phyloP scores from a whole-genome alignment of 2,113 vertebrate genomes.

The Rhinoderma darwinii region DNA sequence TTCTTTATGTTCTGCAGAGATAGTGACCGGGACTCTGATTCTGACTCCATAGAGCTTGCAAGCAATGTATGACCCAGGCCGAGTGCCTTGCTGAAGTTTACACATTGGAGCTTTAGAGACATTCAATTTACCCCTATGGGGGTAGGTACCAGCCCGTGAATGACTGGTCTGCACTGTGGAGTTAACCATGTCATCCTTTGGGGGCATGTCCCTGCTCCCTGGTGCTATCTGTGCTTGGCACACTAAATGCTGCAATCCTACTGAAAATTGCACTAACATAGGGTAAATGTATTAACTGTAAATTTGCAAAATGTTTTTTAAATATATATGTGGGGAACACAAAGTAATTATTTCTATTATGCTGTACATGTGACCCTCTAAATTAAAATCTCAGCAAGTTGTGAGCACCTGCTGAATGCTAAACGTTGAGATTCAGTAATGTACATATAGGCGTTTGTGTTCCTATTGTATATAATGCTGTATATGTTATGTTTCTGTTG shows the following conservation, averaged over 20 bases:
- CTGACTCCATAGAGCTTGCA: constrained; percentile 79
- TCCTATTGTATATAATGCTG: constrained; percentile 29
- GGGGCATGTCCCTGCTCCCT: constrained; percentile 19
- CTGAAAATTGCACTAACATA: constrained; percentile 58
- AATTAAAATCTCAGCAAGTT: constrained; percentile 2
- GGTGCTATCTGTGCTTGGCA: constrained; percentile 51
- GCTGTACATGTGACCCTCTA: constrained; percentile 3
- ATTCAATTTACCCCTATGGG: background rate
- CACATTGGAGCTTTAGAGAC: background rate
- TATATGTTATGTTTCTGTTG: constrained; percentile 33
- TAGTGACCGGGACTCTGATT: constrained; percentile 75
- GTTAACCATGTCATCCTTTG: background rate
- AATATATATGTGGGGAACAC: constrained; percentile 38
- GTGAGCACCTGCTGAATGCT: background rate
- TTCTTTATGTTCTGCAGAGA: constrained; percentile 64
- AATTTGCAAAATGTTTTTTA: constrained; percentile 39
- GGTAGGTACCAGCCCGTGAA: background rate
- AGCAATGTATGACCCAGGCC: constrained; percentile 72
- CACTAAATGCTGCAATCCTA: constrained; percentile 49
- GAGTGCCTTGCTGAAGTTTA: background rate
- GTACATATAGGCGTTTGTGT: constrained; percentile 19
- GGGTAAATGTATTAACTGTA: constrained; percentile 52
- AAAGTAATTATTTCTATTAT: constrained; percentile 25
- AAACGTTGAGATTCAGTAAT: constrained; percentile 40
- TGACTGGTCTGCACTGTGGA: background rate